These are phyloP conservation scores for Aselliscus stoliczkanus DNA, from an alignment of 2,797 vertebrate genomes.

Conservation along the genomic window DNA sequence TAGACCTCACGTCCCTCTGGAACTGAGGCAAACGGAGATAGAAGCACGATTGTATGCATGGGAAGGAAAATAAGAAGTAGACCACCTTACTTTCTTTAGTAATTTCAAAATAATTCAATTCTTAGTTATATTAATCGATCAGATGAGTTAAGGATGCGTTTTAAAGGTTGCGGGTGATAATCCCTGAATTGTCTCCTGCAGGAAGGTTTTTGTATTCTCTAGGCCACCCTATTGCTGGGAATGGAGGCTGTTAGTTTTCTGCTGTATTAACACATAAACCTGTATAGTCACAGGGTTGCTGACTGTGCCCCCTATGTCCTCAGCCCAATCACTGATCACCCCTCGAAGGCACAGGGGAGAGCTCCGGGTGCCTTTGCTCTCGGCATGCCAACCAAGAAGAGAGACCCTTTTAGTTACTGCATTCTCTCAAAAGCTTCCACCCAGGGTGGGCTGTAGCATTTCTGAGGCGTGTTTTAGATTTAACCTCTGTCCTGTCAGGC, in stretches of 20 bases:
- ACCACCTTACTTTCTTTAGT: not conserved
- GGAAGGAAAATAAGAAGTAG: not conserved
- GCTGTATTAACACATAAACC: not conserved
- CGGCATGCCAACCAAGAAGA: not conserved
- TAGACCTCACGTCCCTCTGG: not conserved
- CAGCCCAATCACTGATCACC: not conserved
- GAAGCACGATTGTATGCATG: not conserved
- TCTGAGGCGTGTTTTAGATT: not conserved
- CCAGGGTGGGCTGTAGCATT: accelerated
- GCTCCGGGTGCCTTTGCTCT: not conserved
- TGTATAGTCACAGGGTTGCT: not conserved
- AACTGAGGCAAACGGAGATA: not conserved
- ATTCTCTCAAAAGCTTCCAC: not conserved
- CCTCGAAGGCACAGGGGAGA: accelerated
- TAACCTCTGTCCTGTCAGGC: not conserved
- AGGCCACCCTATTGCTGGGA: not conserved
- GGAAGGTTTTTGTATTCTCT: not conserved
- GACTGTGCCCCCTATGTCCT: accelerated
- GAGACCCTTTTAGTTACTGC: not conserved
- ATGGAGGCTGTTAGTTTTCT: not conserved
- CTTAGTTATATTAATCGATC: not conserved
- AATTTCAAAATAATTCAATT: not conserved
- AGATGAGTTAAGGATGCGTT: not conserved
- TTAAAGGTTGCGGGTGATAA: not conserved
- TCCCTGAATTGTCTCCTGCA: not conserved